A percentile compares a stretch with the other conserved stretches of the same genome.
phyloP scores from a whole-genome alignment of 2,113 vertebrate species.

The Triplophysa rosa region DNA sequence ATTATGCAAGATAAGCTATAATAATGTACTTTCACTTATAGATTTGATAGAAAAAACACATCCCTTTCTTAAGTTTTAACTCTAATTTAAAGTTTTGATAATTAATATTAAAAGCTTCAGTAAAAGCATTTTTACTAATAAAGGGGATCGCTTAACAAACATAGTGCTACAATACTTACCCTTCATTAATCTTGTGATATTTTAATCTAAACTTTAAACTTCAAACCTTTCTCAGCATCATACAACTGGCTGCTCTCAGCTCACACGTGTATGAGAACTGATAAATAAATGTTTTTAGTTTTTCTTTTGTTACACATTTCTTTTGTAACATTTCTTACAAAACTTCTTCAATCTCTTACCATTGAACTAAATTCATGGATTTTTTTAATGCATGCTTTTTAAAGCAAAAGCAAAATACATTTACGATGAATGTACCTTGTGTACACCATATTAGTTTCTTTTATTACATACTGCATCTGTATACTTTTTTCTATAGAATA shows the following conservation, averaged over 20 bases:
- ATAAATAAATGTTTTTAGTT: not conserved
- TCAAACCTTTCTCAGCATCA: not conserved
- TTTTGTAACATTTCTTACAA: not conserved
- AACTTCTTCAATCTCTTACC: too few relatives aligned
- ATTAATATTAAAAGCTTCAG: too few relatives aligned
- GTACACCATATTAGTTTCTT: not conserved
- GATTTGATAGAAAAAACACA: too few relatives aligned
- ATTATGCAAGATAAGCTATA: not conserved
- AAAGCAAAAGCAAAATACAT: not conserved
- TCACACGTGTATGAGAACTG: not conserved
- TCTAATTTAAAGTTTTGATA: too few relatives aligned
- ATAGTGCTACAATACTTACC: not conserved
- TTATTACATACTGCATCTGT: not conserved
- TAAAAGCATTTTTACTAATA: too few relatives aligned
- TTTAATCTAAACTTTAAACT: not conserved
- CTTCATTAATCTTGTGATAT: not conserved
- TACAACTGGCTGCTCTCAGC: not conserved
- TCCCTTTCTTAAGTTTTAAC: too few relatives aligned
- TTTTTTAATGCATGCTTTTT: too few relatives aligned
- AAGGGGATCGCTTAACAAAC: not conserved
- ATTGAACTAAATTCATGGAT: too few relatives aligned
- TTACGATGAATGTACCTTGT: not conserved
- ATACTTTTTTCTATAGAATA: not conserved
- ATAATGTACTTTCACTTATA: not conserved
- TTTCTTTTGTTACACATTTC: not conserved